Base-by-base conservation (phyloP, 2,113 vertebrate genomes). In the Mus pahari region DNA sequence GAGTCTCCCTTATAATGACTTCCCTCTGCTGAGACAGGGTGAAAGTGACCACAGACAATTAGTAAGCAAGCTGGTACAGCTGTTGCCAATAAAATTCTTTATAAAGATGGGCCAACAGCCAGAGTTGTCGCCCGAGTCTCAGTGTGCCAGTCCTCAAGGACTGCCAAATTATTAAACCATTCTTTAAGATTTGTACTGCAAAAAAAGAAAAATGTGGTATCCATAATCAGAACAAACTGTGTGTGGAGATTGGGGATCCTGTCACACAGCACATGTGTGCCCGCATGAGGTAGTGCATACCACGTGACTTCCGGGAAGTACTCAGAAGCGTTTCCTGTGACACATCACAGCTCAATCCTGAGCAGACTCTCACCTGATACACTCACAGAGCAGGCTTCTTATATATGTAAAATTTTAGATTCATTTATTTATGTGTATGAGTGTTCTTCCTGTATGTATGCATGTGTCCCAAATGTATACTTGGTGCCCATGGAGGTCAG, bases 1-100 rank as follows among this genome's bases (percentile, higher is more conserved):
- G 2, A 31, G n/a, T n/a, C 53, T 84, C 33, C 55, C 62, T 26
- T 73, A 31, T 66, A 86, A 58, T 11, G 31, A 92, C 17, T 79
- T 91, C 45, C 28, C 48, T 81, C n/a, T 73, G 36, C 60, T 39
- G 36, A 68, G 64, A 73, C 0, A 84, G 66, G 68, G 17, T 60
- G 53, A 91, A 92, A 24, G 39, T 13, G 64, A 66, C 42, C 62
- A 82, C 0, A 68, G 82, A 66, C 39, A 64, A 94, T 83, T 53
- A 66, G 12, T 91, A 89, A 86, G 64, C 19, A 50, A 71, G 64
- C 28, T 39, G n/a, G 5, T 31, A 14, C 86, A 48, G 45, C 45
- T 91, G 19, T 14, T 91, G 74, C 16, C 45, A 74, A 70, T 68
- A 95, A 77, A 91, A 86, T 94, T 89, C 94, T 81, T 96, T 92